Conservation (phyloP, 2,797 vertebrate species). For the Enteromius unitaeniatus region DNA sequence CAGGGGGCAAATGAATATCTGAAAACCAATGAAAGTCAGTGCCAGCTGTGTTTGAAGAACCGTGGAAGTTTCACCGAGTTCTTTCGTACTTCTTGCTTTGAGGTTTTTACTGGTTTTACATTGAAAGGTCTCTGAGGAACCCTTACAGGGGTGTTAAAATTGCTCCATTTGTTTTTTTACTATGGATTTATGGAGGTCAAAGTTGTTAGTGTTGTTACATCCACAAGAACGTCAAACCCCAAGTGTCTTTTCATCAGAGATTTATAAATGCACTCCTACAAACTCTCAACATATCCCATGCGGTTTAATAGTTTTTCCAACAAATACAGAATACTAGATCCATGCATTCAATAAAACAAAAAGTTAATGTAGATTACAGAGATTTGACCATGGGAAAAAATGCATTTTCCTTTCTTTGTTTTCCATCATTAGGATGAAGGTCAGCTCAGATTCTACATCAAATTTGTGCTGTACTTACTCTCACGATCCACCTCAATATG, state of each 20-base stretch:
- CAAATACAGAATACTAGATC: neutral
- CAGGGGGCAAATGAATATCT: neutral
- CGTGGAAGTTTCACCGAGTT: no score
- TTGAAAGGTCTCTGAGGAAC: neutral
- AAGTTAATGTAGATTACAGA: neutral
- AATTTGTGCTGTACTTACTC: neutral
- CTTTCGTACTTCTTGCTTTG: neutral
- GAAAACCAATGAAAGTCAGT: neutral
- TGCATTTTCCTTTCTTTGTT: neutral
- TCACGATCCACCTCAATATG: neutral
- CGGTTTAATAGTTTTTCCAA: neutral
- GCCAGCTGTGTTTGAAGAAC: neutral
- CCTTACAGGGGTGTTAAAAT: slow-evolving; percentile 5
- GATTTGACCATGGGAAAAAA: neutral
- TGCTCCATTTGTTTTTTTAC: slow-evolving; percentile 25
- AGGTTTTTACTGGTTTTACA: slow-evolving; percentile 12
- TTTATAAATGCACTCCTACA: slow-evolving; percentile 9
- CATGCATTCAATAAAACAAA: neutral
- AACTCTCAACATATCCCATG: neutral
- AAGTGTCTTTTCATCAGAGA: slow-evolving; percentile 2
- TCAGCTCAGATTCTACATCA: neutral
- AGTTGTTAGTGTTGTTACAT: slow-evolving; percentile 9
- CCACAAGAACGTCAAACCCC: slow-evolving; percentile 14
- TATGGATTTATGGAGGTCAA: slow-evolving; percentile 7
- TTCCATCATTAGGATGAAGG: neutral